Evolutionary conservation across 2,797 vertebrate species (phyloP).

Genomic region (Sebastes iracundus): DNA sequence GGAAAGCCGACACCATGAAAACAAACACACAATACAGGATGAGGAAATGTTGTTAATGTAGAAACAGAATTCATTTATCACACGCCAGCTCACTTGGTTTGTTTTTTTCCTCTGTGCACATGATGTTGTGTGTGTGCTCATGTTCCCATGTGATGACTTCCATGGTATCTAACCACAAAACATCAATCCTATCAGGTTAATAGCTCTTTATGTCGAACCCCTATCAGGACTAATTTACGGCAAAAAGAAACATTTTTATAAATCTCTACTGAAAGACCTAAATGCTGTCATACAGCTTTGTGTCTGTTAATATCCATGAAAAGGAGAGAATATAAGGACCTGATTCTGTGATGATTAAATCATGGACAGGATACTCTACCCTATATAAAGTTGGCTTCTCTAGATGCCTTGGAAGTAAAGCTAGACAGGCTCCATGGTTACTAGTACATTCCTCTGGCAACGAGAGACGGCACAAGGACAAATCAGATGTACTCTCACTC

Average conservation of each 20-base stretch:
- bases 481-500: conserved; percentile 53
- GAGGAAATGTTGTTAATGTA: conserved; percentile 71
- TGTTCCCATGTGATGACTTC: conserved; percentile 33
- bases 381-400: not conserved
- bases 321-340: conserved; percentile 46
- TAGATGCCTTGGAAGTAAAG: conserved; percentile 15
- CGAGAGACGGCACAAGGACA: conserved; percentile 41
- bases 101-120: conserved; percentile 70
- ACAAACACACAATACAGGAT: conserved; percentile 57
- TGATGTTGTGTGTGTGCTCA: conserved; percentile 23
- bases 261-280: conserved; percentile 86
- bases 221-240: conserved; percentile 84
- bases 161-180: conserved; percentile 81
- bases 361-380: conserved; percentile 11
- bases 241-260: conserved; percentile 89
- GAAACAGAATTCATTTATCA: conserved; percentile 86
- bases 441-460: conserved; percentile 38
- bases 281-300: conserved; percentile 88
- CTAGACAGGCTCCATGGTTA: conserved; percentile 15
- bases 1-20: conserved; percentile 60
- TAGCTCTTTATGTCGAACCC: conserved; percentile 84
- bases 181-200: conserved; percentile 92
- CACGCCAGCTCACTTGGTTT: conserved; percentile 72
- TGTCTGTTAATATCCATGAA: conserved; percentile 85
- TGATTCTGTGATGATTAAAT: conserved; percentile 6